A percentile compares a stretch with the other conserved stretches of the same genome.
These are phyloP conservation scores for Otus scops DNA, from an alignment of 2,797 vertebrate species.

Conservation along the genomic window DNA sequence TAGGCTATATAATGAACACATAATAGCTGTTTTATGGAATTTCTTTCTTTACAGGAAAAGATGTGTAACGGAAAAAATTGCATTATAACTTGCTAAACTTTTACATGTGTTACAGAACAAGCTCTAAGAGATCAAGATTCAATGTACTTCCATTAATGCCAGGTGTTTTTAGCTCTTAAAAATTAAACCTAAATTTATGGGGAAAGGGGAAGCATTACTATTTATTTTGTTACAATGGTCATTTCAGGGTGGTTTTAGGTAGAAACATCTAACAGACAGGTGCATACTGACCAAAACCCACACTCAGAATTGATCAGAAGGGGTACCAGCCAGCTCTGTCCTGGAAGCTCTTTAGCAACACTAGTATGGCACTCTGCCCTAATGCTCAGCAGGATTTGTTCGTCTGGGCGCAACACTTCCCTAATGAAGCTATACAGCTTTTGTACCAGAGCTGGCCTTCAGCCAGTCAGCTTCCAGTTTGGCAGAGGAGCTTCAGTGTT, in stretches of 20 bases:
- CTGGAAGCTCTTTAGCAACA: background rate
- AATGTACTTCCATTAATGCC: background rate
- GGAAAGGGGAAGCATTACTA: background rate
- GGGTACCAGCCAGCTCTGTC: background rate
- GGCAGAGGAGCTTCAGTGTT: background rate
- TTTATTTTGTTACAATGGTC: background rate
- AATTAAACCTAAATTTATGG: background rate
- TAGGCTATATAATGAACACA: background rate
- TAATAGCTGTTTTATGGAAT: background rate
- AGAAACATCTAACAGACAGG: background rate
- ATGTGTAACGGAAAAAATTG: background rate
- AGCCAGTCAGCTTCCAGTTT: background rate
- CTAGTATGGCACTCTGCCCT: background rate
- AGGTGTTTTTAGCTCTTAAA: background rate
- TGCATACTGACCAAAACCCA: background rate
- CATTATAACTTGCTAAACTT: background rate
- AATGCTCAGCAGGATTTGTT: background rate
- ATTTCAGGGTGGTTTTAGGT: background rate
- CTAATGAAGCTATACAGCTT: slow-evolving; percentile 1
- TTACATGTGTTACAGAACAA: background rate
- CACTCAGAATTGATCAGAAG: background rate
- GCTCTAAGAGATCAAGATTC: background rate
- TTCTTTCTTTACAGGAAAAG: background rate
- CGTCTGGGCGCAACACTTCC: background rate
- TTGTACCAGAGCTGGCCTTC: background rate